These are phyloP conservation scores for Echinarachnius parma DNA, from an alignment of 53 echinoderm and acorn worm species.

Conservation along the genomic window DNA sequence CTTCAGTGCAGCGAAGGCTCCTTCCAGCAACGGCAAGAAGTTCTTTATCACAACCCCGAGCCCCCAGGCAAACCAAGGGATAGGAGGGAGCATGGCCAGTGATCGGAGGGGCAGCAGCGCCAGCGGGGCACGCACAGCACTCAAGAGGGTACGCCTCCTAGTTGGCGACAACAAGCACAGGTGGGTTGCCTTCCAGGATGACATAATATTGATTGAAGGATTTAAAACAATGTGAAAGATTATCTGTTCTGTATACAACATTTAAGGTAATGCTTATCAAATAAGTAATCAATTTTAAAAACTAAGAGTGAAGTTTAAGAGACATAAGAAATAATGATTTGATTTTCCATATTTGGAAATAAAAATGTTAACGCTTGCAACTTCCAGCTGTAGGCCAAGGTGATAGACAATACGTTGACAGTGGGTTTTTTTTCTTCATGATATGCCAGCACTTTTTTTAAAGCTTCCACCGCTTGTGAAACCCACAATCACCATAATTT, in stretches of 20 bases:
- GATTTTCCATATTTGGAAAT: too few relatives aligned
- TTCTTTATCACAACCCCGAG: slow-evolving; percentile 89
- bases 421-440: too few relatives aligned
- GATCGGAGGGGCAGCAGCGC: slow-evolving; percentile 46
- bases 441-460: too few relatives aligned
- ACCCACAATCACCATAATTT: not conserved
- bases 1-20: slow-evolving; percentile 78
- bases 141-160: slow-evolving; percentile 71
- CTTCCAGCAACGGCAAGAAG: slow-evolving; percentile 96
- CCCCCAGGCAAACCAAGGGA: slow-evolving; percentile 41
- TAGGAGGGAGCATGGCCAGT: not conserved
- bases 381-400: too few relatives aligned
- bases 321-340: too few relatives aligned
- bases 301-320: too few relatives aligned
- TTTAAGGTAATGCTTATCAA: too few relatives aligned
- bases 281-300: too few relatives aligned
- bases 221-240: too few relatives aligned
- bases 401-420: too few relatives aligned
- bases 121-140: slow-evolving; percentile 64
- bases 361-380: too few relatives aligned
- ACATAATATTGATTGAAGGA: not conserved
- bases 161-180: slow-evolving; percentile 86
- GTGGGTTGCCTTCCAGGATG: slow-evolving; percentile 17
- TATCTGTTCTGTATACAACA: too few relatives aligned
- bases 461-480: not conserved